phyloP scores from a whole-genome alignment of 2,888 invertebrate species.

The Pseudolycoriella hygida region DNA sequence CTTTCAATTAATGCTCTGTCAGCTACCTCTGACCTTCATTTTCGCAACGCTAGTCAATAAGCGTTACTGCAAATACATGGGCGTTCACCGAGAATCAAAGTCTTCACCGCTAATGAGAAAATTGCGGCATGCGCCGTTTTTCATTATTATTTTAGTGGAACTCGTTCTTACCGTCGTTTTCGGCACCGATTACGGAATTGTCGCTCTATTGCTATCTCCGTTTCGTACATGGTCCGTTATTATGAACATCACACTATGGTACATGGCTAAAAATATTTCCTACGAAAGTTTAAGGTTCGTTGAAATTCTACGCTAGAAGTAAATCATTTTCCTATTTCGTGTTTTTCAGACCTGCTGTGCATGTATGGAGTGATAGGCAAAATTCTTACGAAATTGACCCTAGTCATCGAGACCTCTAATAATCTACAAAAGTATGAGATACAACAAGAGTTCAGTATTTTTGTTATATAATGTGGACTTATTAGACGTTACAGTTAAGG shows the following conservation, averaged over 20 bases:
- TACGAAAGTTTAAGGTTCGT: slow-evolving; percentile 9
- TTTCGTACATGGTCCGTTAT: slow-evolving; percentile 63
- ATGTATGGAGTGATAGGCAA: too few relatives aligned
- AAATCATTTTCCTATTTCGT: too few relatives aligned
- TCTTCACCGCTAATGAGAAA: not conserved
- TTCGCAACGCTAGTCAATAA: slow-evolving; percentile 42
- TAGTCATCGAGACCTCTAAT: too few relatives aligned
- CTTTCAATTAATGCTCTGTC: slow-evolving; percentile 52
- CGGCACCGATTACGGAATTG: slow-evolving; percentile 62
- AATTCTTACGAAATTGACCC: too few relatives aligned
- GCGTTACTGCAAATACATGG: not conserved
- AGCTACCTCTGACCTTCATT: slow-evolving; percentile 55
- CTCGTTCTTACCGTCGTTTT: slow-evolving; percentile 54
- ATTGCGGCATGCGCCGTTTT: slow-evolving; percentile 29
- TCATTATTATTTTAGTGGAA: slow-evolving; percentile 39
- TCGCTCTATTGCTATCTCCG: slow-evolving; percentile 60
- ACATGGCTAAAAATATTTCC: slow-evolving; percentile 16
- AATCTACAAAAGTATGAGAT: too few relatives aligned
- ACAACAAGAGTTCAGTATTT: too few relatives aligned
- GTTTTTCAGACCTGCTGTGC: too few relatives aligned
- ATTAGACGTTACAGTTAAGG: too few relatives aligned
- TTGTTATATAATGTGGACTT: too few relatives aligned
- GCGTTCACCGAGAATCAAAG: not conserved
- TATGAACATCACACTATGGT: slow-evolving; percentile 48
- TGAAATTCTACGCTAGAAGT: not conserved